Conservation (phyloP, 2,113 vertebrate species). For the Otis tarda region DNA sequence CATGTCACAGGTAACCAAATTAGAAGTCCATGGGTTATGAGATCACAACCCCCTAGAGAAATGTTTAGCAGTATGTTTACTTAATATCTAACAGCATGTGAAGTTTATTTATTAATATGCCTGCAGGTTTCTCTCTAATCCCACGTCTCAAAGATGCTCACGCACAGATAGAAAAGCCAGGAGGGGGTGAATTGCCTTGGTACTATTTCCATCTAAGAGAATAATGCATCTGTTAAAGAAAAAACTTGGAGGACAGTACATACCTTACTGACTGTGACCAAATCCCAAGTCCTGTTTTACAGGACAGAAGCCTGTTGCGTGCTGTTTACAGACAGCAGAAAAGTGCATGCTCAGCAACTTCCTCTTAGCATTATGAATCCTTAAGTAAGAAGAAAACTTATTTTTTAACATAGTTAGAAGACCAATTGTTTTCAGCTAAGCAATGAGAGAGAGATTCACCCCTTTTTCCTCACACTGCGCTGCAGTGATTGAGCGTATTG, state of each 20-base stretch:
- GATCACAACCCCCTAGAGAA: slow-evolving; percentile 75
- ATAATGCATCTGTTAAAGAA: slow-evolving; percentile 62
- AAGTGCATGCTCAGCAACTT: background rate
- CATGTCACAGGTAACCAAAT: slow-evolving; percentile 79
- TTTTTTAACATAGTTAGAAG: slow-evolving; percentile 36
- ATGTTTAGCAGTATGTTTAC: slow-evolving; percentile 81
- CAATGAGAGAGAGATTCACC: background rate
- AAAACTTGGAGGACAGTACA: slow-evolving; percentile 35
- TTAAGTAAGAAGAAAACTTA: slow-evolving; percentile 34
- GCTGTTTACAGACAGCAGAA: background rate
- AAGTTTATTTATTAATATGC: slow-evolving; percentile 86
- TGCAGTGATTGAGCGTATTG: background rate
- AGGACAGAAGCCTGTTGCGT: background rate
- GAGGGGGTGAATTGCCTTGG: slow-evolving; percentile 71
- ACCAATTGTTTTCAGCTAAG: slow-evolving; percentile 16
- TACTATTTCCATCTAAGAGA: slow-evolving; percentile 69
- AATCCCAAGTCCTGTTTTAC: background rate
- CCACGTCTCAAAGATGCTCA: slow-evolving; percentile 76
- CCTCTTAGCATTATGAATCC: slow-evolving; percentile 33
- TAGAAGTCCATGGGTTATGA: slow-evolving; percentile 79
- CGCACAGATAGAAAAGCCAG: slow-evolving; percentile 67
- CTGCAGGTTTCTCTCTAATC: slow-evolving; percentile 83
- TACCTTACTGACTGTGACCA: slow-evolving; percentile 54
- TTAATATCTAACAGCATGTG: slow-evolving; percentile 84
- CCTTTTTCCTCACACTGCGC: background rate